Evolutionary conservation across 2,888 invertebrate genomes (phyloP).

Genomic region (Drosophila fulvimacula): DNA sequence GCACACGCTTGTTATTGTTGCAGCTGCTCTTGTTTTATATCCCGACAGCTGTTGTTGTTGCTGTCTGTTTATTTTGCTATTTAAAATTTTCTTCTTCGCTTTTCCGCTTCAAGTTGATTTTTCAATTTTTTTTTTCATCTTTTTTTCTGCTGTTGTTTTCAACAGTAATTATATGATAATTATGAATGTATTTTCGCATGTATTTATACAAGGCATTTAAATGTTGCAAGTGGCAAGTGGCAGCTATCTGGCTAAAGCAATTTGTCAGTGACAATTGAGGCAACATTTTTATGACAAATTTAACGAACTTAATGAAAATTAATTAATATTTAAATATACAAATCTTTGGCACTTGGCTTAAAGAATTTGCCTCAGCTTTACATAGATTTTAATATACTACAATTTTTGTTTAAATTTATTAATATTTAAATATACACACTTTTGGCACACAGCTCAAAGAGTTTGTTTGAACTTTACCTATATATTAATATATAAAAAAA

Average conservation of each 20-base stretch:
- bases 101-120: conserved; percentile 37
- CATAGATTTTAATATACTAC: background rate
- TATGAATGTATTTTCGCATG: conserved; percentile 28
- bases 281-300: conserved; percentile 4
- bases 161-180: conserved; percentile 46
- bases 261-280: conserved; percentile 18
- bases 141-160: conserved; percentile 13
- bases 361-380: background rate
- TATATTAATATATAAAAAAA: background rate
- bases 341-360: conserved; percentile 1
- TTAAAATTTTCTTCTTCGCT: conserved; percentile 52
- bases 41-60: conserved; percentile 23
- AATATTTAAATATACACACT: background rate
- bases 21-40: conserved; percentile 30
- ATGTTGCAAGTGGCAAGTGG: conserved; percentile 7
- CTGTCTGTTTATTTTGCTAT: conserved; percentile 53
- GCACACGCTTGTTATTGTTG: conserved; percentile 34
- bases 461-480: background rate
- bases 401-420: background rate
- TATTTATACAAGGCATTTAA: conserved; percentile 16
- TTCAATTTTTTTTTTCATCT: conserved; percentile 9
- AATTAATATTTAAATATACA: background rate
- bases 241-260: conserved; percentile 13
- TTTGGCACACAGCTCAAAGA: conserved; percentile 1
- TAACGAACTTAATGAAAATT: background rate